Conservation (phyloP, 2,888 invertebrate species). For the Cerastoderma edule region DNA sequence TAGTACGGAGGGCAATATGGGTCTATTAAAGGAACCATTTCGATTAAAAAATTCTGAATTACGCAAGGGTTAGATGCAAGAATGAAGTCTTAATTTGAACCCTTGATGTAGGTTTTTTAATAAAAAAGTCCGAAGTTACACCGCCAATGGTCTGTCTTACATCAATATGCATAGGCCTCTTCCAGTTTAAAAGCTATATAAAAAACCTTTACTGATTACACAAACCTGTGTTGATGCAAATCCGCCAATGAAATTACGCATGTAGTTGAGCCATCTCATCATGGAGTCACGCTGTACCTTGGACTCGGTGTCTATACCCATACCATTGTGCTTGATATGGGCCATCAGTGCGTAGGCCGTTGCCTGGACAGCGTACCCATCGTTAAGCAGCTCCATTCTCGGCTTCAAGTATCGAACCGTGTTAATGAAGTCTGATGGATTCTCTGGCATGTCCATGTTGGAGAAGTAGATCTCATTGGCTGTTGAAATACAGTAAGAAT, state of each 20-base stretch:
- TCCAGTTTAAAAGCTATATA: too few relatives aligned
- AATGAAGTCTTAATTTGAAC: too few relatives aligned
- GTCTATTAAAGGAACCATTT: too few relatives aligned
- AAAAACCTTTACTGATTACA: neutral
- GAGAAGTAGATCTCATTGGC: conserved; percentile 80
- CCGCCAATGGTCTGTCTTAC: neutral
- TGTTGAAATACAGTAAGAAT: conserved; percentile 36
- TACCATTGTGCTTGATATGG: conserved; percentile 85
- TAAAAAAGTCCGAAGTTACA: neutral
- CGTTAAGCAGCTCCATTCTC: conserved; percentile 90
- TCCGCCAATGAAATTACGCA: conserved; percentile 82
- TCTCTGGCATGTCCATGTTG: conserved; percentile 74
- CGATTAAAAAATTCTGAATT: too few relatives aligned
- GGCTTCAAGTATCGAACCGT: conserved; percentile 92
- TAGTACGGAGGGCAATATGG: too few relatives aligned
- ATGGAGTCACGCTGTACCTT: conserved; percentile 75
- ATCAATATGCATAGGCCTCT: neutral
- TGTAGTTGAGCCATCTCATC: conserved; percentile 82
- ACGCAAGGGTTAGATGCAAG: too few relatives aligned
- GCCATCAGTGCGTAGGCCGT: conserved; percentile 96
- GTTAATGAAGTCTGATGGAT: conserved; percentile 77
- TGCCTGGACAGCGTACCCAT: conserved; percentile 95
- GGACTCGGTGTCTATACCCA: conserved; percentile 48
- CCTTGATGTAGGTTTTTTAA: neutral
- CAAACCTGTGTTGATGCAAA: conserved; percentile 81